Evolutionary conservation across 2,888 invertebrate genomes (phyloP), one percentile per base, ranked within the genome.

Genomic region (Plagodis pulveraria): DNA sequence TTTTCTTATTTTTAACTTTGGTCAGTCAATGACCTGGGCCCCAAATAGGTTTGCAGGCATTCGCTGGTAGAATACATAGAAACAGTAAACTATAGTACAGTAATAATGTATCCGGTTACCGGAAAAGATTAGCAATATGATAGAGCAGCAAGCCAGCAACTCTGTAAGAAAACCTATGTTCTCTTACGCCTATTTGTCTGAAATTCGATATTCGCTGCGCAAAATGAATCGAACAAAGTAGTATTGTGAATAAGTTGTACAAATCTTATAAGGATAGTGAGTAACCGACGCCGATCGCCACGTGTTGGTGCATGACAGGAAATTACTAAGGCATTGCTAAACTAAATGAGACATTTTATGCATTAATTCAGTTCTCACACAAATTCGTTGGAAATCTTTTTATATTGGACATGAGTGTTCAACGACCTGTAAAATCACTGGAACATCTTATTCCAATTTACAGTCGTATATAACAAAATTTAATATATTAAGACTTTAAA

Each of bases 241-340:
- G n/a, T n/a, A n/a, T n/a, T n/a, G n/a, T n/a, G n/a, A n/a, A n/a
- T n/a, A n/a, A n/a, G 51, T 11, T 44, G n/a, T 38, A 36, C 59
- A 55, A 61, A 49, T 56, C 56, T 49, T 53, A 61, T 56, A 78
- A 80, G 72, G 65, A 67, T 62, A 62, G 65, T 78, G 80, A 80
- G 75, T 78, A 83, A 83, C 70, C 56, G 66, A 70, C 60, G 65
- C 61, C 58, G 61, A 33, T 61, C 57, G 68, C 70, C 74, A 77
- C 71, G 72, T 73, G 77, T 71, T 65, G 70, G 42, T 12, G 8
- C 71, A 71, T 63, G 74, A 70, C 85, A 84, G 86, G 84, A 87
- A 87, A 86, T 83, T 71, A 74, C 73, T 70, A 55, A 77, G 67
- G 72, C 77, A 68, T 81, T 78, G 65, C 61, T 45, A 67, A 65